A percentile compares a stretch with the other conserved stretches of the same genome.
These are phyloP conservation scores for Pitangus sulphuratus DNA, from an alignment of 2,797 vertebrate species.

Conservation along the genomic window DNA sequence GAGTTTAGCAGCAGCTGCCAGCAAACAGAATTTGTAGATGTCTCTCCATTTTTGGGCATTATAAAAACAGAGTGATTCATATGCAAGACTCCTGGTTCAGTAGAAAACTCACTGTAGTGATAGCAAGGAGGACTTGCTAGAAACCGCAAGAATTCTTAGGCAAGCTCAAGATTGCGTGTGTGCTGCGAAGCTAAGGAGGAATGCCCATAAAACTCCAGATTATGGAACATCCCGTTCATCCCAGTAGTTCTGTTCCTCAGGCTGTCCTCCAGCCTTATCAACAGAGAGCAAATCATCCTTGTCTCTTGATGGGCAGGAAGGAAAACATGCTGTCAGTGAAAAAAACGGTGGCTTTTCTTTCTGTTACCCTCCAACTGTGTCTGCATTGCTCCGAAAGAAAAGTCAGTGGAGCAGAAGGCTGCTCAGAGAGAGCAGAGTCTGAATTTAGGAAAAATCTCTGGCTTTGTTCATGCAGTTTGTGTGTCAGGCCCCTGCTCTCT, in stretches of 20 bases:
- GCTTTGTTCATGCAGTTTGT: not conserved
- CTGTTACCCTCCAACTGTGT: not conserved
- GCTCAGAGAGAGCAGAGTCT: not conserved
- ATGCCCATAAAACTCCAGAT: not conserved
- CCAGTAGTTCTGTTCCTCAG: not conserved
- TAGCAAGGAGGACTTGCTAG: not conserved
- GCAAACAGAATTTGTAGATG: not conserved
- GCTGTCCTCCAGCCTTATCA: not conserved
- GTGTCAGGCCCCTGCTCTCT: accelerated
- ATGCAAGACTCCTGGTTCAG: not conserved
- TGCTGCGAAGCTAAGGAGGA: not conserved
- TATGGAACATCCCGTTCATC: not conserved
- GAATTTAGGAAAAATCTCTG: not conserved
- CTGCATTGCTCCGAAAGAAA: not conserved
- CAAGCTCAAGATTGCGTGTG: not conserved
- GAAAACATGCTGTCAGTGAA: not conserved
- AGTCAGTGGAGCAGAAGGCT: not conserved
- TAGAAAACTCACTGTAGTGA: not conserved
- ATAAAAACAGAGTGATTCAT: not conserved
- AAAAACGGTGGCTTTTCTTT: not conserved
- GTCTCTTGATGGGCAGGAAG: not conserved
- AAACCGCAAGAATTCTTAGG: not conserved
- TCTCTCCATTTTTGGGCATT: not conserved
- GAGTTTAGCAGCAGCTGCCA: not conserved
- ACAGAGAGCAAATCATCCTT: not conserved